These are phyloP conservation scores for Polypedilum vanderplanki DNA, from an alignment of 1,140 invertebrate genomes.

Conservation along the genomic window DNA sequence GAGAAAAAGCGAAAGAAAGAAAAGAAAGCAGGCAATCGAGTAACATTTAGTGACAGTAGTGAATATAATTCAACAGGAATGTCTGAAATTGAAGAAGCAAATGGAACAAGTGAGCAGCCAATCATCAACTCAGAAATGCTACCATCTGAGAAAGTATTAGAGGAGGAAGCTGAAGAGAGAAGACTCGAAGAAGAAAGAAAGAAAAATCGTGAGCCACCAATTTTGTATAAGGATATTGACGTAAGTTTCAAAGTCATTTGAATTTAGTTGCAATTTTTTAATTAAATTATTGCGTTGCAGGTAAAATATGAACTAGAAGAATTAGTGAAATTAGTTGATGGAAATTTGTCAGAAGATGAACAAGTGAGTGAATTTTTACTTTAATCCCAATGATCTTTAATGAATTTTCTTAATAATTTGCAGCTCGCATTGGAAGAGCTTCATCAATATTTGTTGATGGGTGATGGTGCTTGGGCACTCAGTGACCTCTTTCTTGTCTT, in stretches of 20 bases:
- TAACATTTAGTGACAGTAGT: slow-evolving; percentile 34
- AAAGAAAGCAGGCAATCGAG: slow-evolving; percentile 43
- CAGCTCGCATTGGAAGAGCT: slow-evolving; percentile 65
- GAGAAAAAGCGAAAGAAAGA: slow-evolving; percentile 64
- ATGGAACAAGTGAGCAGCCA: slow-evolving; percentile 32
- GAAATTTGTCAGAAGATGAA: slow-evolving; percentile 60
- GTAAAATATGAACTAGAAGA: slow-evolving; percentile 57
- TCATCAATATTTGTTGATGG: slow-evolving; percentile 76
- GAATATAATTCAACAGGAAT: slow-evolving; percentile 32
- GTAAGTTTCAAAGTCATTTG: slow-evolving; percentile 48
- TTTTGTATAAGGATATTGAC: slow-evolving; percentile 71
- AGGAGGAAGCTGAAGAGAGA: slow-evolving; percentile 59
- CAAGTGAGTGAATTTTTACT: slow-evolving; percentile 34
- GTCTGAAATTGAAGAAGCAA: slow-evolving; percentile 40
- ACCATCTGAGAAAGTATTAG: slow-evolving; percentile 48
- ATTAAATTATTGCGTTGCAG: slow-evolving; percentile 39
- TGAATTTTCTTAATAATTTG: too few species aligned
- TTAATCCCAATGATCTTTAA: too few species aligned
- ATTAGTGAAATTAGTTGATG: slow-evolving; percentile 54
- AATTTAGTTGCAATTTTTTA: not conserved
- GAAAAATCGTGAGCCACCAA: slow-evolving; percentile 69
- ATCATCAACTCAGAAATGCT: slow-evolving; percentile 32
- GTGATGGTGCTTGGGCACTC: slow-evolving; percentile 85
- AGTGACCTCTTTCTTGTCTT: slow-evolving; percentile 80
- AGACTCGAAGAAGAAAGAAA: slow-evolving; percentile 62